These are phyloP conservation scores for Calephelis perditalis DNA, from an alignment of 2,888 invertebrate species.

Conservation along the genomic window DNA sequence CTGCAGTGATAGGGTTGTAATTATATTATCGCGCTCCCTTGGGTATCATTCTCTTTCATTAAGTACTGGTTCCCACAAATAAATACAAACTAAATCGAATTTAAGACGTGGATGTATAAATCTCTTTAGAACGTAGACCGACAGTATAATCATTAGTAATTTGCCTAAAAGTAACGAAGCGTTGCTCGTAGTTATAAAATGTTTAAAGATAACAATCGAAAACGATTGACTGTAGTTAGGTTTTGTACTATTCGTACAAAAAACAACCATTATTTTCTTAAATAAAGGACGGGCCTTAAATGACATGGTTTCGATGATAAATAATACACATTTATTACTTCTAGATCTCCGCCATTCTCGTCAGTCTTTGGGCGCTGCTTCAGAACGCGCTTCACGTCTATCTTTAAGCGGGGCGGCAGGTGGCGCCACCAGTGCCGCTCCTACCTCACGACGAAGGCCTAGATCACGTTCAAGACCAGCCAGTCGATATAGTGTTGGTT, in stretches of 20 bases:
- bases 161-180: too few relatives aligned
- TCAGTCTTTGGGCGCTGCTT: conserved; percentile 89
- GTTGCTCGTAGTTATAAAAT: too few relatives aligned
- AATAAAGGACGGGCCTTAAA: too few relatives aligned
- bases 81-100: background rate
- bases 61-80: conserved; percentile 13
- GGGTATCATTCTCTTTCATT: conserved; percentile 2
- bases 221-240: too few relatives aligned
- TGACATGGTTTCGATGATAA: too few relatives aligned
- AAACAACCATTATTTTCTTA: too few relatives aligned
- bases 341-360: conserved; percentile 90
- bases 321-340: background rate
- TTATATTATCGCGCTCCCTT: conserved; percentile 9
- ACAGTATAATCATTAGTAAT: too few relatives aligned
- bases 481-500: conserved; percentile 88
- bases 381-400: conserved; percentile 88
- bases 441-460: conserved; percentile 84
- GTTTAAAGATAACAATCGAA: too few relatives aligned
- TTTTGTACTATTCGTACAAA: too few relatives aligned
- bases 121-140: too few relatives aligned
- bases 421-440: conserved; percentile 79
- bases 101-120: too few relatives aligned
- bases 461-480: conserved; percentile 89
- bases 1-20: conserved; percentile 13
- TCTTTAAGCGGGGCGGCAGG: conserved; percentile 82